Evolutionary conservation across 2,888 invertebrate genomes (phyloP).

Genomic region (Poecilobothrus nobilitatus): DNA sequence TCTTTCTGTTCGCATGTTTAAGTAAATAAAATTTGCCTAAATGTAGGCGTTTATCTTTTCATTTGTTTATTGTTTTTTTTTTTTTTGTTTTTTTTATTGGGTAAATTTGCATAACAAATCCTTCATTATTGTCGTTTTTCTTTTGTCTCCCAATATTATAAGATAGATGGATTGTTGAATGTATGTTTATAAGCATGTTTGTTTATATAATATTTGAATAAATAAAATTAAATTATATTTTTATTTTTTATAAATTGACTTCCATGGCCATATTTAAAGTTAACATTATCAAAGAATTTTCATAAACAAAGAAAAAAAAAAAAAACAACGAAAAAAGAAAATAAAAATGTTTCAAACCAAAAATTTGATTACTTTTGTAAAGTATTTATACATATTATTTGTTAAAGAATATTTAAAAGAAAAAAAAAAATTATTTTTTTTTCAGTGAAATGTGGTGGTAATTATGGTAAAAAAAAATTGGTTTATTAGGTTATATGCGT

Average conservation of each 20-base stretch:
- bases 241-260: background rate
- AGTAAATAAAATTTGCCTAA: background rate
- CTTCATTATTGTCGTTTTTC: background rate
- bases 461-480: no score
- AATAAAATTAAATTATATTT: background rate
- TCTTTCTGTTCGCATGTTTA: no score
- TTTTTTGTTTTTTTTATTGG: background rate
- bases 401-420: no score
- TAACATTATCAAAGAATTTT: background rate
- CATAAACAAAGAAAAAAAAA: no score
- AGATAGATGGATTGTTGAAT: no score
- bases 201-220: background rate
- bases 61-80: background rate
- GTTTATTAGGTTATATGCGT: no score
- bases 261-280: background rate
- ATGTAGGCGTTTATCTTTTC: background rate
- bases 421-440: no score
- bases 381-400: no score
- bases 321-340: no score
- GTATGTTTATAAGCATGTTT: background rate
- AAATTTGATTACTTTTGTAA: no score
- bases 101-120: slow-evolving; percentile 6
- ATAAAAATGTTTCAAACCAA: no score
- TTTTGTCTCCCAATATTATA: background rate
- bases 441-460: no score